These are phyloP conservation scores for Emydocephalus ijimae DNA, from an alignment of 2,113 vertebrate species.

Conservation along the genomic window DNA sequence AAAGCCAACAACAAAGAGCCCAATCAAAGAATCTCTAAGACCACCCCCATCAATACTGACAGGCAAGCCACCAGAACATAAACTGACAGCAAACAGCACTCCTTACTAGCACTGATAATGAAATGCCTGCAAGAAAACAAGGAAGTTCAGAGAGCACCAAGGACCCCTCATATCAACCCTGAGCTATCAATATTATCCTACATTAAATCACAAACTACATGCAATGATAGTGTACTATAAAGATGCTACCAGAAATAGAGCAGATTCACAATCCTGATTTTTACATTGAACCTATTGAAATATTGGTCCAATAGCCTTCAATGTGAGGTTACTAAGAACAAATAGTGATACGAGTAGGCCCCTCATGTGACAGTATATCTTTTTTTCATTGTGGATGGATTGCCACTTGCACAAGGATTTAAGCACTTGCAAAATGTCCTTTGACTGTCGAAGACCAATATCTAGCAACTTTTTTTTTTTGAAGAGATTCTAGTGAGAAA, in stretches of 20 bases:
- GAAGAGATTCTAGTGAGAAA: neutral
- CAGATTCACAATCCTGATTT: neutral
- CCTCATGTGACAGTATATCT: neutral
- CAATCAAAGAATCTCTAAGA: too few species aligned
- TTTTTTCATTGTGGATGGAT: neutral
- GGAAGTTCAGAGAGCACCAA: too few species aligned
- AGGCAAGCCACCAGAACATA: too few species aligned
- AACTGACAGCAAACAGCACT: too few species aligned
- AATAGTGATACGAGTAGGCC: neutral
- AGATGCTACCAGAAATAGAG: neutral
- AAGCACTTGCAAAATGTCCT: neutral
- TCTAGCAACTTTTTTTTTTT: neutral
- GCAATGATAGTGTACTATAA: neutral
- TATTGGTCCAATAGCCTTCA: neutral
- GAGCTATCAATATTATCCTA: too few species aligned
- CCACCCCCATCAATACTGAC: too few species aligned
- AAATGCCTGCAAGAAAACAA: too few species aligned
- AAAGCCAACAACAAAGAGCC: too few species aligned
- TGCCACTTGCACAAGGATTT: neutral
- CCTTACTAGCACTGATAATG: too few species aligned
- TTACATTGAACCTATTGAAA: neutral
- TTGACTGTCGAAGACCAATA: neutral
- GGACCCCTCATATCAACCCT: too few species aligned
- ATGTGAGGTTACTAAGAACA: neutral
- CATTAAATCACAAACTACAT: neutral